Percentiles rank a stretch among this genome's conserved stretches.
These are phyloP conservation scores for Emydura subglobosa DNA, from an alignment of 2,113 vertebrate genomes.

Conservation along the genomic window DNA sequence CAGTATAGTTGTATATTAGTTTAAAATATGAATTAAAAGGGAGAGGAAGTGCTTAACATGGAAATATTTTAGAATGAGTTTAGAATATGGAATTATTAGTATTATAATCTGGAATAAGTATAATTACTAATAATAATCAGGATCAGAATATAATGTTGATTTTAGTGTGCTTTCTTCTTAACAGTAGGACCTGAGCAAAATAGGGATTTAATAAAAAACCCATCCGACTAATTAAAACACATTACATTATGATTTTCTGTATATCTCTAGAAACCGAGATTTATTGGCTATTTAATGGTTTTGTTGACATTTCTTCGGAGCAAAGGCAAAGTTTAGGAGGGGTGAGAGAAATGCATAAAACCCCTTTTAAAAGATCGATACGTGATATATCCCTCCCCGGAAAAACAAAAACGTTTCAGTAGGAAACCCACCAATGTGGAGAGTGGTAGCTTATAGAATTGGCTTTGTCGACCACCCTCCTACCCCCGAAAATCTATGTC, in stretches of 20 bases:
- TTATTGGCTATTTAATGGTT: not conserved
- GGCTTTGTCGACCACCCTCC: not conserved
- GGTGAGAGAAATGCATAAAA: not conserved
- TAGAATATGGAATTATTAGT: not conserved
- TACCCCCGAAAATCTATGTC: not conserved
- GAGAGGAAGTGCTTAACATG: not conserved
- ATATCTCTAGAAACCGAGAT: constrained; percentile 25
- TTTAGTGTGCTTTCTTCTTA: not conserved
- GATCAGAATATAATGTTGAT: not conserved
- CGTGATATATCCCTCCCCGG: not conserved
- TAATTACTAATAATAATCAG: not conserved
- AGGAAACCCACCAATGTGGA: not conserved
- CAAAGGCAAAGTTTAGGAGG: not conserved
- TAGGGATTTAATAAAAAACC: not conserved
- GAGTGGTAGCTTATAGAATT: not conserved
- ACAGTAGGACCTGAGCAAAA: not conserved
- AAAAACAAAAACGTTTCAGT: not conserved
- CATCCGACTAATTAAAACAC: constrained; percentile 38
- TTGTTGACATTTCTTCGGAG: not conserved
- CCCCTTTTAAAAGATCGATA: not conserved
- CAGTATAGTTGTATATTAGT: not conserved
- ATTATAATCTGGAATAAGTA: not conserved
- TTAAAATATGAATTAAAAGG: not conserved
- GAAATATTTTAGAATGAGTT: not conserved
- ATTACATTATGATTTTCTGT: constrained; percentile 1